Evolutionary conservation across 2,113 vertebrate species (phyloP).

Genomic region (Hypocryptadius cinnamomeus): DNA sequence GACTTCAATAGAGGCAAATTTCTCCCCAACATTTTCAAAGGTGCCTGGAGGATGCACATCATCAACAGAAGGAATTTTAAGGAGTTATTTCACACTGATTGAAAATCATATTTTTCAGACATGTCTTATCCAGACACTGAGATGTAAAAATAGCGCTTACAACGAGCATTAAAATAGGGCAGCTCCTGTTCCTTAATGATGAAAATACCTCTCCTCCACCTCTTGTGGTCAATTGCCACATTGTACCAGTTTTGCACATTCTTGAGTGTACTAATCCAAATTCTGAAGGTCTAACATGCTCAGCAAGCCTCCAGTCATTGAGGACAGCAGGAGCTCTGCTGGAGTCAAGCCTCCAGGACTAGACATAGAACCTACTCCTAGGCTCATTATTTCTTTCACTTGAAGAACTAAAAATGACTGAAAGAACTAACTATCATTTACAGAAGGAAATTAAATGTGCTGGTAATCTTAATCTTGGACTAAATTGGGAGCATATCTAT

Average conservation of each 20-base stretch:
- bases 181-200: background rate
- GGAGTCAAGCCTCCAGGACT: background rate
- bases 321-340: background rate
- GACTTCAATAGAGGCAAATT: constrained; percentile 1
- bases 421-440: background rate
- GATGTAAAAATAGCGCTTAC: background rate
- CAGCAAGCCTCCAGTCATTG: background rate
- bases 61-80: constrained; percentile 13
- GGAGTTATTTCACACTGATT: background rate
- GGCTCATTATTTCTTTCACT: constrained; percentile 12
- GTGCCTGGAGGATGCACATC: background rate
- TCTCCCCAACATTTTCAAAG: constrained; percentile 1
- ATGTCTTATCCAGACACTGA: background rate
- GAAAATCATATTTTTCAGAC: background rate
- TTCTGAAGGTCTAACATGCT: background rate
- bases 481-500: background rate
- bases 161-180: constrained; percentile 10
- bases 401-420: background rate
- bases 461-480: background rate
- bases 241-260: background rate
- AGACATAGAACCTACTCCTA: background rate
- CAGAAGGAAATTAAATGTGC: background rate
- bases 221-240: background rate
- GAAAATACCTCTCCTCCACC: background rate
- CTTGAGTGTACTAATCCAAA: background rate